phyloP scores from a whole-genome alignment of 2,113 vertebrate species.

The Hippocampus comes region DNA sequence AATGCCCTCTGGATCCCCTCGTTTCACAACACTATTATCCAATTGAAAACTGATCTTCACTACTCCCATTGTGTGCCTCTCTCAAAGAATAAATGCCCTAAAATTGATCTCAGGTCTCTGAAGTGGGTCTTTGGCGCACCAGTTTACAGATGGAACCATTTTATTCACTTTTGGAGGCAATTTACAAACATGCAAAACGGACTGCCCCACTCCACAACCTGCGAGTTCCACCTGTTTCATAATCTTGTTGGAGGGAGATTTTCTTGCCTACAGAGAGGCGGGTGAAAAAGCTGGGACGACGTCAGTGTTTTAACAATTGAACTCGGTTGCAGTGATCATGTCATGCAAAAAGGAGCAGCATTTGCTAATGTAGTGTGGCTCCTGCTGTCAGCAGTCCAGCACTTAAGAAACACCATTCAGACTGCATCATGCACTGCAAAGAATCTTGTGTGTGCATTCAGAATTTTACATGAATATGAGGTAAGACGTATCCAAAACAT shows the following conservation, averaged over 20 bases:
- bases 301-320: constrained; percentile 63
- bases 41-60: constrained; percentile 72
- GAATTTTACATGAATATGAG: constrained; percentile 26
- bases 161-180: constrained; percentile 76
- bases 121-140: constrained; percentile 55
- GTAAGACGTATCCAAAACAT: constrained; percentile 37
- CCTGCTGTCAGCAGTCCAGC: constrained; percentile 66
- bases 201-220: constrained; percentile 51
- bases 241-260: constrained; percentile 46
- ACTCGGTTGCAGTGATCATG: constrained; percentile 38
- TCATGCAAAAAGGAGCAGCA: constrained; percentile 46
- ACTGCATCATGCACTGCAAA: neutral
- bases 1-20: constrained; percentile 64
- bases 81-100: constrained; percentile 71
- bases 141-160: constrained; percentile 75
- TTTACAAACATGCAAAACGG: constrained; percentile 68
- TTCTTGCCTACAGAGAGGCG: constrained; percentile 20
- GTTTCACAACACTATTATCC: constrained; percentile 71
- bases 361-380: constrained; percentile 69
- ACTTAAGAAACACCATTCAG: constrained; percentile 24
- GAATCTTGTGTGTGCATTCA: constrained; percentile 2
- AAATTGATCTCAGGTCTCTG: constrained; percentile 74
- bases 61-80: constrained; percentile 67
- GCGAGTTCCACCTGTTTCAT: constrained; percentile 70
- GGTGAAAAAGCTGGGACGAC: constrained; percentile 50